Evolutionary conservation across 2,797 vertebrate genomes (phyloP), one percentile per base, ranked within the genome.

Genomic region (Tauraco hartlaubi): DNA sequence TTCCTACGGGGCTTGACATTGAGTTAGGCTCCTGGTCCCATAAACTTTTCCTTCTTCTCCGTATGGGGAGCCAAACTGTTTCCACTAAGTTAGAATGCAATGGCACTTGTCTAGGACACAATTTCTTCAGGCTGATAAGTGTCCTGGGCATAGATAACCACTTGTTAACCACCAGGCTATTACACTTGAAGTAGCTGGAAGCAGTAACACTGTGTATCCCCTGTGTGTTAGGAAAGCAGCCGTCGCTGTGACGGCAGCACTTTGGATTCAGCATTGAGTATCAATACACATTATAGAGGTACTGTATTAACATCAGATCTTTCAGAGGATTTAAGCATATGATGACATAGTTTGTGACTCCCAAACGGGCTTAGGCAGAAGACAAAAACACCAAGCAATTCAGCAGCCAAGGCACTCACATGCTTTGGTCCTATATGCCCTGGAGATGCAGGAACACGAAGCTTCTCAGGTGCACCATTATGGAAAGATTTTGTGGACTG

Each of bases 211-310:
- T 31, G 44, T 49, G 49, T 59, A 51, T 33, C 17, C 18, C 52
- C 63, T 54, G 15, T 19, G 18, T 2, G 9, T 49, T 17, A 66
- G 17, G 52, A 44, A 63, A 74, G 41, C 0, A 0, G 15, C 21
- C 41, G 44, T 17, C 2, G 2, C 55, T 58, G 54, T 39, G 55
- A 35, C 23, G 51, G 11, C n/a, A 37, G 41, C 54, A 79, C 56
- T 72, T 35, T 11, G 44, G 80, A 28, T 48, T 77, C 43, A 55
- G 11, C 17, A 15, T 49, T 15, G 59, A 37, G 25, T 35, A 62
- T 12, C 62, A 7, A 59, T 7, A 61, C 0, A 0, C 33, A 14
- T 37, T 28, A 55, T 0, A 75, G 31, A 61, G 14, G 48, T 61
- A 23, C 14, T 31, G 12, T 15, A 54, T 15, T 17, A 79, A 37